Base-by-base conservation (phyloP, 2,797 vertebrate genomes). In the Spea hammondii region DNA sequence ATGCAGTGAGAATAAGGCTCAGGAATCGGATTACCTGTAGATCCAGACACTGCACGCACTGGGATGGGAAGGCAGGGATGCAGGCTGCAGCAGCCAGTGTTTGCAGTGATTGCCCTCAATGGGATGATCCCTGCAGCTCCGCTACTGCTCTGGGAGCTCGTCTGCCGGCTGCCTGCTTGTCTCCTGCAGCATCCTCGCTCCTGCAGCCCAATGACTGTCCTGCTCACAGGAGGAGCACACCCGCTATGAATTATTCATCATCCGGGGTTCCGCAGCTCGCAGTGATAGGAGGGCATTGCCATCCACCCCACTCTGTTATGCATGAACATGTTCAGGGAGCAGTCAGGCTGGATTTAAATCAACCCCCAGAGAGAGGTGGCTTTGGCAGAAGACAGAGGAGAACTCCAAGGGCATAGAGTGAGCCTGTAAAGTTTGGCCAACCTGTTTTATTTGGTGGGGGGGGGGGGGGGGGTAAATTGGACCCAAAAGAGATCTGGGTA, bases 221-320 rank as follows among this genome's bases (percentile, higher is more conserved):
- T 68, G 12, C 66, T 68, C 48, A 14, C 64, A 54, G 13, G 62
- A 11, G 47, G 53, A 76, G 60, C 75, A 75, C 79, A 72, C 74
- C 79, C 70, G 46, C 74, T 12, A 69, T 82, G 65, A 71, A 82
- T 82, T 72, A 82, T 82, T 82, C 79, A 82, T 82, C 4, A 76
- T 44, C 47, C 69, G 70, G 79, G 79, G 79, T 70, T 77, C 70
- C 70, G 53, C 70, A 81, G 74, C 69, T 66, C 68, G 67, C 49
- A 6, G 67, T 65, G 68, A 51, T 76, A 67, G 73, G 68, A 66
- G 74, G 64, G 44, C 51, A 53, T 68, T 72, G 72, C 55, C 69
- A 77, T 72, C 55, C 69, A 73, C 72, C 74, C 64, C 53, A 10
- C 51, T 57, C 12, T 60, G 17, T 57, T 49, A 62, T 79, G 66